Percentiles rank a stretch among this genome's conserved stretches.
These are phyloP conservation scores for Drosophila bunnanda DNA, from an alignment of 2,888 invertebrate species.

Conservation along the genomic window DNA sequence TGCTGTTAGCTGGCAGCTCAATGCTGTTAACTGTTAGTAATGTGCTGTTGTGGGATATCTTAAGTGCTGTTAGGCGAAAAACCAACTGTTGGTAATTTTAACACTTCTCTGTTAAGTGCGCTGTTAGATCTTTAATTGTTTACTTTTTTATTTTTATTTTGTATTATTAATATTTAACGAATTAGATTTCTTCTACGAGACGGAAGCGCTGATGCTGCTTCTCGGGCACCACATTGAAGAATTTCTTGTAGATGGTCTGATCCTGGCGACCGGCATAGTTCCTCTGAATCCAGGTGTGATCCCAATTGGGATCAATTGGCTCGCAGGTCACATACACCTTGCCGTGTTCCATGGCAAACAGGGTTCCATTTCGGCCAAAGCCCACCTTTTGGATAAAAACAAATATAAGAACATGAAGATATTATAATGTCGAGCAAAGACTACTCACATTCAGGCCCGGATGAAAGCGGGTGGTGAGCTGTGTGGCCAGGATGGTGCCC, in stretches of 20 bases:
- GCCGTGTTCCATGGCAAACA: slow-evolving; percentile 93
- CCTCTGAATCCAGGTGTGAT: slow-evolving; percentile 90
- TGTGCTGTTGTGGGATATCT: background rate
- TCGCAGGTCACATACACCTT: slow-evolving; percentile 93
- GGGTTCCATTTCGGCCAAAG: slow-evolving; percentile 90
- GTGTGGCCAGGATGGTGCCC: slow-evolving; percentile 89
- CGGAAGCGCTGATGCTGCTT: slow-evolving; percentile 92
- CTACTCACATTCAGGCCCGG: slow-evolving; percentile 90
- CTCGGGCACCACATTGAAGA: slow-evolving; percentile 92
- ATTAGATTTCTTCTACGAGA: slow-evolving; percentile 89
- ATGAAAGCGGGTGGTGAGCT: slow-evolving; percentile 90
- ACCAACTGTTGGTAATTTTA: background rate
- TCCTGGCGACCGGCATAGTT: slow-evolving; percentile 88
- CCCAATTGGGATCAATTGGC: slow-evolving; percentile 91
- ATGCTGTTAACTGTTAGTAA: background rate
- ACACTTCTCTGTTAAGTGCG: background rate
- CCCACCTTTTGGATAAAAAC: slow-evolving; percentile 88
- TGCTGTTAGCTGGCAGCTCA: background rate
- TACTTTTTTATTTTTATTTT: background rate
- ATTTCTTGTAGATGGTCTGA: slow-evolving; percentile 91
- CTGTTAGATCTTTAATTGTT: background rate
- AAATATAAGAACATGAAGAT: too few relatives aligned
- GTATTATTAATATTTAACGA: slow-evolving; percentile 22
- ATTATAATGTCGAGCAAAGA: fast-evolving
- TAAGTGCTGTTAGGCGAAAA: background rate